Conservation (phyloP, 2,888 invertebrate genomes). For the Imbricaverruca yamaguchii region DNA sequence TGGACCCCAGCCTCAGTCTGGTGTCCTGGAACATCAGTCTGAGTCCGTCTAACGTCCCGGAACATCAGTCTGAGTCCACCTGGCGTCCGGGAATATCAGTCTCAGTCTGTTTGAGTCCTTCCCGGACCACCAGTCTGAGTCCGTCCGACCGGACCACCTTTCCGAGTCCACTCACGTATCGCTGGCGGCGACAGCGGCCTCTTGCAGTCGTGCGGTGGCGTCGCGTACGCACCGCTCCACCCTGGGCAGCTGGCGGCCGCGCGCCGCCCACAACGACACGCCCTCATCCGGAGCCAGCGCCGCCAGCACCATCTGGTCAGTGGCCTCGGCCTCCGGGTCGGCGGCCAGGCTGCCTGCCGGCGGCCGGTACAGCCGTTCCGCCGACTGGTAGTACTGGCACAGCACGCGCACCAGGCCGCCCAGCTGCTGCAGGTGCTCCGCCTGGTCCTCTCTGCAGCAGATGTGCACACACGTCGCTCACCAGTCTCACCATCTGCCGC, state of each 20-base stretch:
- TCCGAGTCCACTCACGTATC: no score
- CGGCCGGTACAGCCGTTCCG: conserved; percentile 11
- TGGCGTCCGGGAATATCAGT: no score
- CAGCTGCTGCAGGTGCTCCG: not conserved
- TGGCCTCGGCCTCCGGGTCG: conserved; percentile 2
- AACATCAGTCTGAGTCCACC: no score
- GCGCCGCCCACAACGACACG: not conserved
- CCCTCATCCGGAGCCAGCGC: conserved; percentile 5
- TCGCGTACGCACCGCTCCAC: not conserved
- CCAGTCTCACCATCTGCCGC: no score
- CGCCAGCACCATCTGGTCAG: conserved; percentile 12
- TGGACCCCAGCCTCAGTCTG: no score
- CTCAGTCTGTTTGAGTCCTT: no score
- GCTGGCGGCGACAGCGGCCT: no score
- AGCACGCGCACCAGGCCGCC: conserved; percentile 1
- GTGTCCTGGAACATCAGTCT: no score
- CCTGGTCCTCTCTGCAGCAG: not conserved
- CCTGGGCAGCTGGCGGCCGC: not conserved
- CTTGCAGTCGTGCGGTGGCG: not conserved
- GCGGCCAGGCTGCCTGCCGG: not conserved
- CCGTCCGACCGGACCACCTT: no score
- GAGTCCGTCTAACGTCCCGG: no score
- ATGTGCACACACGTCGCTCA: not conserved
- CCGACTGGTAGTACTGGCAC: conserved; percentile 7
- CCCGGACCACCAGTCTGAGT: no score